A percentile compares a stretch with the other conserved stretches of the same genome.
phyloP scores from a whole-genome alignment of 2,113 vertebrate genomes.

The Gnathonemus longibarbis region DNA sequence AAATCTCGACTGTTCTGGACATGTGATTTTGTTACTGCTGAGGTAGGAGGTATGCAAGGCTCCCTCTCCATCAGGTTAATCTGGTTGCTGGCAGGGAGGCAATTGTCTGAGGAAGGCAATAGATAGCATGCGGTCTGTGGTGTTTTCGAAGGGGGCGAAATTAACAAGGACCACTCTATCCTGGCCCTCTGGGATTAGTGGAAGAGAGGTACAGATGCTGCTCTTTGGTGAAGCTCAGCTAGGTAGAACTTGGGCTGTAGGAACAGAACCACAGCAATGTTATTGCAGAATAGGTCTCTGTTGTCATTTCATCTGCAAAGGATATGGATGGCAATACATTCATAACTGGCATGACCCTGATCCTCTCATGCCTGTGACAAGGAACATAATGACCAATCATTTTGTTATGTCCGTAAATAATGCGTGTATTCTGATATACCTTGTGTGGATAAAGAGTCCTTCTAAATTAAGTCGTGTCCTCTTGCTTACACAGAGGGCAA shows the following conservation, averaged over 20 bases:
- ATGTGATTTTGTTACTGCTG: not conserved
- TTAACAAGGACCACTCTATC: not conserved
- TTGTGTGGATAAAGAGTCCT: not conserved
- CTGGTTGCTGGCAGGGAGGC: not conserved
- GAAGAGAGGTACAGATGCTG: not conserved
- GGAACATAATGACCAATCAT: not conserved
- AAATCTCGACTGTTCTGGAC: not conserved
- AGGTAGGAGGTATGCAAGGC: not conserved
- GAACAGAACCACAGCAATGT: no score
- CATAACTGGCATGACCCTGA: not conserved
- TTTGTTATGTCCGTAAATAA: slow-evolving; percentile 1
- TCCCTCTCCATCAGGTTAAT: slow-evolving; percentile 12
- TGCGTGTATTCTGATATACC: not conserved
- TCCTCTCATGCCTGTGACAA: not conserved
- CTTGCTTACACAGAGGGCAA: slow-evolving; percentile 12
- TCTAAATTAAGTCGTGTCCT: not conserved
- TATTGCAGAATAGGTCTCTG: not conserved
- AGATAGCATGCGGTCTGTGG: not conserved
- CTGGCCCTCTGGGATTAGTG: not conserved
- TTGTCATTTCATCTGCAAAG: not conserved
- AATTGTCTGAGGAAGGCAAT: not conserved
- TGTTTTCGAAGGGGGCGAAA: not conserved
- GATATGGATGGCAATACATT: not conserved
- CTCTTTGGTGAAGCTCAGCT: not conserved
- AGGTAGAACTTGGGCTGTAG: not conserved